Evolutionary conservation across 2,113 vertebrate species (phyloP), one percentile per base, ranked within the genome.

Genomic region (Sylvia atricapilla): DNA sequence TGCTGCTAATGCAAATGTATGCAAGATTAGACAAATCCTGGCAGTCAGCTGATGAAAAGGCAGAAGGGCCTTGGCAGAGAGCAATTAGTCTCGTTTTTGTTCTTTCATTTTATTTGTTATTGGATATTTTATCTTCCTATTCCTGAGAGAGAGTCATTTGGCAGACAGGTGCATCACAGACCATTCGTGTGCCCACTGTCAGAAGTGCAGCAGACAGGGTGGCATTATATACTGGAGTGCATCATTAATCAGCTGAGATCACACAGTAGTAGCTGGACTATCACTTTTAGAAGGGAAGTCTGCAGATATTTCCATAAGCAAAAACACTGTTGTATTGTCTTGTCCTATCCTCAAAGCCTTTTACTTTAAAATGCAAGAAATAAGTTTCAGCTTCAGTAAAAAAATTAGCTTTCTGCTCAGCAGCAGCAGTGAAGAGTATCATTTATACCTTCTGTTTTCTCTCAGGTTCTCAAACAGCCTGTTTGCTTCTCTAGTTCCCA

Each of bases 1-100:
- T 90, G 72, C 68, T 89, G 52, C 75, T 92, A 55, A 93, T 93
- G 83, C 90, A 96, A 91, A 94, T 94, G 41, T 91, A 81, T 96
- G 84, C 94, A 92, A 76, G 90, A 92, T 92, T 56, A 95, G 91
- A 90, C 75, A 92, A 95, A 90, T 94, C 55, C 59, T 90, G 68
- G 68, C 88, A 94, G 90, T 43, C 64, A 52, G 56, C 11, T 93
- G 86, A 89, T 80, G 84, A 92, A 46, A 67, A 76, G 70, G 53
- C 81, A 95, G 70, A 87, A 74, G 1, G 49, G 24, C n/a, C 33
- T 94, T 95, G 84, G 59, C 44, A 80, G 60, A 90, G 47, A 84
- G 75, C 73, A 96, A 55, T 95, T 95, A 84, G 60, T 91, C 75
- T 88, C 33, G 33, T 39, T 94, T 95, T 91, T 83, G n/a, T 80